Conservation (phyloP, 2,888 invertebrate species). For the Pandemis corylana region DNA sequence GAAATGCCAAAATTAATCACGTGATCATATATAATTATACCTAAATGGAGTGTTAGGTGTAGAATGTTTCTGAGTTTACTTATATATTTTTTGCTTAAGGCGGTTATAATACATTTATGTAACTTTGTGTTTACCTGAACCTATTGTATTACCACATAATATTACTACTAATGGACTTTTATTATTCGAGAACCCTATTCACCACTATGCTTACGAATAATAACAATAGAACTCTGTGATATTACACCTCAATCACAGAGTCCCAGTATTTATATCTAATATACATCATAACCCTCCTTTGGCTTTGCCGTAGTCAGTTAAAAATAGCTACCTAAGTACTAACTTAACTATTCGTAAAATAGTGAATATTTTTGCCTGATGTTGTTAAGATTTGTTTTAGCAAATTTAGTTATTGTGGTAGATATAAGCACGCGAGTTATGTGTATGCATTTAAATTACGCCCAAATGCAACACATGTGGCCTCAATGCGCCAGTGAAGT, state of each 20-base stretch:
- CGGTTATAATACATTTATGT: not conserved
- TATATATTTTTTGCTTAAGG: too few relatives aligned
- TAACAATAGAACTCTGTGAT: not conserved
- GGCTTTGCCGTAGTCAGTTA: too few relatives aligned
- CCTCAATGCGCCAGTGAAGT: conserved; percentile 46
- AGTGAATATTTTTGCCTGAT: not conserved
- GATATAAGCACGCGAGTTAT: conserved; percentile 64
- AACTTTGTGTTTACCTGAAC: not conserved
- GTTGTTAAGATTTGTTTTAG: conserved; percentile 68
- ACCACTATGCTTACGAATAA: not conserved
- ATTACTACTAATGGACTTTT: conserved; percentile 26
- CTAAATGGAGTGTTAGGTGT: too few relatives aligned
- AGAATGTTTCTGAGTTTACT: too few relatives aligned
- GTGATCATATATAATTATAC: too few relatives aligned
- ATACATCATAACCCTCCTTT: not conserved
- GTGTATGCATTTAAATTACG: conserved; percentile 78
- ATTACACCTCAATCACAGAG: conserved; percentile 1
- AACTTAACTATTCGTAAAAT: not conserved
- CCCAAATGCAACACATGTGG: conserved; percentile 66
- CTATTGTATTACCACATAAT: conserved; percentile 9
- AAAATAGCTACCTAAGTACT: not conserved
- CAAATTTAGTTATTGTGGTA: conserved; percentile 69
- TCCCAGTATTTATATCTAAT: not conserved
- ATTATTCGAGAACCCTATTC: conserved; percentile 12
- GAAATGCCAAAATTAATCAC: too few relatives aligned